A percentile compares a stretch with the other conserved stretches of the same genome.
Conservation (phyloP, 2,113 vertebrate genomes). For the Larimichthys crocea region DNA sequence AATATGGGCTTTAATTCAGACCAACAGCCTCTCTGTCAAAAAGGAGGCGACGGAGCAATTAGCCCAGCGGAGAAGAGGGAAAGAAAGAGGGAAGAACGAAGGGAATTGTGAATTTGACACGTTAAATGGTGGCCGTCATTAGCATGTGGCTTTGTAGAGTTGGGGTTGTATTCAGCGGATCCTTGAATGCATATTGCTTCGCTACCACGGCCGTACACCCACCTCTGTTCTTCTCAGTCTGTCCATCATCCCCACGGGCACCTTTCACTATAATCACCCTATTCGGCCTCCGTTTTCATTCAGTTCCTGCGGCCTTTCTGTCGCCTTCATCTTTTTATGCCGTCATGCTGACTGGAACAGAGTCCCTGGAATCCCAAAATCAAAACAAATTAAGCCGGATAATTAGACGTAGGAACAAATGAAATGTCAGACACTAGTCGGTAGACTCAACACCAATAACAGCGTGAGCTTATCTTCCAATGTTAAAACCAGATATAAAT, state of each 20-base stretch:
- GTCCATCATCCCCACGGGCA: slow-evolving; percentile 73
- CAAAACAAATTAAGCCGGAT: slow-evolving; percentile 72
- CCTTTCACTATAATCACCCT: slow-evolving; percentile 75
- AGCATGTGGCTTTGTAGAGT: slow-evolving; percentile 81
- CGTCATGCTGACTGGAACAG: slow-evolving; percentile 48
- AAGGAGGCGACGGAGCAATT: slow-evolving; percentile 81
- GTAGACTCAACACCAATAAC: slow-evolving; percentile 32
- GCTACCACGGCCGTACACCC: slow-evolving; percentile 48
- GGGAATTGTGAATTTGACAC: slow-evolving; percentile 82
- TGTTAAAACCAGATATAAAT: slow-evolving; percentile 20
- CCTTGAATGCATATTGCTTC: slow-evolving; percentile 78
- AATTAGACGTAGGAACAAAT: slow-evolving; percentile 66
- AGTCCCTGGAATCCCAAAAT: slow-evolving; percentile 54
- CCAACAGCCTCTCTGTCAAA: slow-evolving; percentile 79
- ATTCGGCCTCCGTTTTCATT: slow-evolving; percentile 62
- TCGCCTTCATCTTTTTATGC: slow-evolving; percentile 69
- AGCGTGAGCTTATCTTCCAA: slow-evolving; percentile 34
- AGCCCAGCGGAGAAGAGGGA: slow-evolving; percentile 69
- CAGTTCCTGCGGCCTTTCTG: slow-evolving; percentile 64
- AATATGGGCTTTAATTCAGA: slow-evolving; percentile 85
- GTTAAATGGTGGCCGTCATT: slow-evolving; percentile 82
- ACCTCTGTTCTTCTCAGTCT: slow-evolving; percentile 55
- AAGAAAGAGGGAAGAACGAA: slow-evolving; percentile 64
- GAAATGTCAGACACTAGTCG: slow-evolving; percentile 41
- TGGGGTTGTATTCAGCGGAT: slow-evolving; percentile 75